Percentiles rank a stretch among this genome's conserved stretches.
These are phyloP conservation scores for Astropecten irregularis DNA, from an alignment of 53 echinoderm and acorn worm genomes.

Conservation along the genomic window DNA sequence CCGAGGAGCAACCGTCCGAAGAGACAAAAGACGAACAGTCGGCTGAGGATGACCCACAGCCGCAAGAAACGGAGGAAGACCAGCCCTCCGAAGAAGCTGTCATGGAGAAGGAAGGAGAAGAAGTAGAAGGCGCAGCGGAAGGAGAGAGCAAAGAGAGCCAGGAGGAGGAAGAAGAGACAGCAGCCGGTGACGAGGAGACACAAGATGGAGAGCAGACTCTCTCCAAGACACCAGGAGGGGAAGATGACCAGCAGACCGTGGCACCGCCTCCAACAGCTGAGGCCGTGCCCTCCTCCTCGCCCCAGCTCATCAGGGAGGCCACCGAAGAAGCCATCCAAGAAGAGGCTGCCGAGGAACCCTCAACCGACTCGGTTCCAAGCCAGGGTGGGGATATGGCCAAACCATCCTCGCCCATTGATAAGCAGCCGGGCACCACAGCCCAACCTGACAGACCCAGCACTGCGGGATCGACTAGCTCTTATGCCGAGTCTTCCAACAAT, in stretches of 20 bases:
- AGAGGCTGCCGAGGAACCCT: conserved; percentile 21
- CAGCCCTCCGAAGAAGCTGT: background rate
- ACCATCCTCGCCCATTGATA: conserved; percentile 24
- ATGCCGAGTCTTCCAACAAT: background rate
- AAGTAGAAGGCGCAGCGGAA: background rate
- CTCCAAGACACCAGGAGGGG: background rate
- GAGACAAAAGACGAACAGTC: background rate
- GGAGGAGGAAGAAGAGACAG: background rate
- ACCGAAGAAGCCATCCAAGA: conserved; percentile 28
- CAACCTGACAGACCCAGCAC: conserved; percentile 6
- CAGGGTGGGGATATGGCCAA: conserved; percentile 1
- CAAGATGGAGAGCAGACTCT: conserved; percentile 34
- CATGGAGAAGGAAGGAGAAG: background rate
- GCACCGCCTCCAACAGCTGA: conserved; percentile 2
- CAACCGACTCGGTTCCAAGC: conserved; percentile 9
- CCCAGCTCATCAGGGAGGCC: conserved; percentile 31
- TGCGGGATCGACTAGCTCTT: conserved; percentile 2
- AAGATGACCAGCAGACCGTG: background rate
- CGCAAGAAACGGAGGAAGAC: background rate
- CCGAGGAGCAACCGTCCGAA: too few relatives aligned
- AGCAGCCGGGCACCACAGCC: background rate
- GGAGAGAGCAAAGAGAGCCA: background rate
- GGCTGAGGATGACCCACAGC: background rate
- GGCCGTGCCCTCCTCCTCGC: background rate
- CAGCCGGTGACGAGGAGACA: background rate